Evolutionary conservation across 2,888 invertebrate genomes (phyloP).

Genomic region (Scelioninae gen. 1): DNA sequence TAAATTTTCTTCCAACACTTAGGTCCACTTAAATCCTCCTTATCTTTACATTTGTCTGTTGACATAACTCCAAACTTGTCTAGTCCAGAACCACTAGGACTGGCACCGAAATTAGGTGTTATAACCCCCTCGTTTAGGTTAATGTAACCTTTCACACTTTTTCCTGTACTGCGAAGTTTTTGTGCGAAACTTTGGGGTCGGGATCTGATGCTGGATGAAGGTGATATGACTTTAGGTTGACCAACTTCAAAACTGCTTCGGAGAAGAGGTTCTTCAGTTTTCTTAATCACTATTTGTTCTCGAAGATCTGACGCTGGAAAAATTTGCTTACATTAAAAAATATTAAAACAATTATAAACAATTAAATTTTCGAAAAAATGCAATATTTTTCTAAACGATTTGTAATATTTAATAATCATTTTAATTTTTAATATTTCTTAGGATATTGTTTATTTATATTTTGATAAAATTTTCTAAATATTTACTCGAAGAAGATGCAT

Average conservation of each 20-base stretch:
- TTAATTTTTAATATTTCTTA: too few species aligned
- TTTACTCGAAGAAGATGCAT: constrained; percentile 87
- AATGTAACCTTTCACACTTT: constrained; percentile 93
- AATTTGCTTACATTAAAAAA: neutral
- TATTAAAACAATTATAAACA: too few species aligned
- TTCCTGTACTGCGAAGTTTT: constrained; percentile 92
- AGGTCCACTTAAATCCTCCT: constrained; percentile 86
- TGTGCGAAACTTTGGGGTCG: constrained; percentile 95
- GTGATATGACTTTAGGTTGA: constrained; percentile 84
- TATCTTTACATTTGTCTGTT: constrained; percentile 84
- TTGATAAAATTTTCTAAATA: neutral
- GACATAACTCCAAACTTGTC: constrained; percentile 85
- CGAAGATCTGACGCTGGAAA: constrained; percentile 87
- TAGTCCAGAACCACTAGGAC: constrained; percentile 87
- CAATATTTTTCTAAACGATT: too few species aligned
- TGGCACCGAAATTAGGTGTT: constrained; percentile 88
- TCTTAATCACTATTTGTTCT: constrained; percentile 86
- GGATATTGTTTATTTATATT: neutral
- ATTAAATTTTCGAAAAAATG: too few species aligned
- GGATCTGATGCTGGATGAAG: constrained; percentile 86
- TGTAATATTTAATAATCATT: too few species aligned
- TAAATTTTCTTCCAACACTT: constrained; percentile 98
- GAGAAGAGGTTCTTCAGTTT: constrained; percentile 77
- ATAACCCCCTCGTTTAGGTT: constrained; percentile 91
- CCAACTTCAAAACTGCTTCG: constrained; percentile 76